Conservation (phyloP, 1,140 invertebrate species). For the Ylistrum balloti region DNA sequence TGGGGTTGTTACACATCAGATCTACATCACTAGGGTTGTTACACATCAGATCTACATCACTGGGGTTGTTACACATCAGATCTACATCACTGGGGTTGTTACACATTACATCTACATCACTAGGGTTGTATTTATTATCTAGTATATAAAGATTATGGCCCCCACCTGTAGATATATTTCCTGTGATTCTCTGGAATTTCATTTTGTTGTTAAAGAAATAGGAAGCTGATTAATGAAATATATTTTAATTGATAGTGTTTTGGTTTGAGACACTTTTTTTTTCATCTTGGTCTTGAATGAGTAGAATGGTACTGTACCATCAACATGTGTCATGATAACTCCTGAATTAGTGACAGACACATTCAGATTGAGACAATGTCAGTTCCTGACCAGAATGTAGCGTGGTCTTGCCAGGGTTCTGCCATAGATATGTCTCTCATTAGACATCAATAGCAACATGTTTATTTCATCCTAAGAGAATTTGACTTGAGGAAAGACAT, state of each 20-base stretch:
- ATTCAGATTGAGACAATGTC: background rate
- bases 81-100: background rate
- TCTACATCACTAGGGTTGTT: background rate
- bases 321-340: background rate
- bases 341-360: background rate
- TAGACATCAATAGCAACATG: slow-evolving; percentile 19
- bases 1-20: background rate
- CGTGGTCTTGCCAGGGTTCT: background rate
- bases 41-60: background rate
- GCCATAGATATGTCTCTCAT: slow-evolving; percentile 6
- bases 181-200: no score
- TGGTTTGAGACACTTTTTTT: no score
- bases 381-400: background rate
- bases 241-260: no score
- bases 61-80: background rate
- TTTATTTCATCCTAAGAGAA: slow-evolving; percentile 6
- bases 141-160: no score
- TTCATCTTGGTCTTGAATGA: no score
- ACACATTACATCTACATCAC: background rate
- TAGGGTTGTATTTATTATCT: no score
- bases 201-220: no score
- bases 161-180: no score
- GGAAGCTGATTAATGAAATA: no score
- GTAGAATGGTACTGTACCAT: background rate
- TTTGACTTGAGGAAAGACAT: slow-evolving; percentile 13